Conservation (phyloP, 1,140 invertebrate genomes). For the Tetragnatha versicolor region DNA sequence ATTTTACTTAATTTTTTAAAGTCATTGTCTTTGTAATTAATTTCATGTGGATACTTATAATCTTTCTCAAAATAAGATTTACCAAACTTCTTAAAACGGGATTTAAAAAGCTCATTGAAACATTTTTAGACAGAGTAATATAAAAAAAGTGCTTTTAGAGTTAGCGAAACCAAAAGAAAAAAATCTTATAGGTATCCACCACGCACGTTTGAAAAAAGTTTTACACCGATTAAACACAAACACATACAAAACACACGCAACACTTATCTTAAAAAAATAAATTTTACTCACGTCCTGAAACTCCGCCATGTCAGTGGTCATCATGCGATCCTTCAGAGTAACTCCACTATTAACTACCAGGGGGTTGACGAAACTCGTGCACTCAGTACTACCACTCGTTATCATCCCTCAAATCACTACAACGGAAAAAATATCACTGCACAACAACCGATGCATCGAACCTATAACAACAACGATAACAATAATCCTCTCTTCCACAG, state of each 20-base stretch:
- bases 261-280: neutral
- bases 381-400: constrained; percentile 29
- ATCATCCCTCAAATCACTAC: constrained; percentile 18
- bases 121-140: too few species aligned
- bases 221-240: too few species aligned
- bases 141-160: too few species aligned
- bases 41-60: neutral
- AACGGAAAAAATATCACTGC: too few species aligned
- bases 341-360: constrained; percentile 45
- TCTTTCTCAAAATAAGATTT: neutral
- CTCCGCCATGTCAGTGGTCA: constrained; percentile 49
- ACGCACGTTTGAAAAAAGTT: too few species aligned
- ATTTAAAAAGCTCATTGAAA: neutral
- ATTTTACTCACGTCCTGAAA: constrained; percentile 44
- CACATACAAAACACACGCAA: too few species aligned
- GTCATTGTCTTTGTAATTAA: neutral
- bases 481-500: constrained; percentile 15
- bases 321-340: constrained; percentile 29
- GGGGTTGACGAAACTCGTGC: constrained; percentile 16
- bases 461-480: neutral
- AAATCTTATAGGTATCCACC: too few species aligned
- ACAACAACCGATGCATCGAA: too few species aligned
- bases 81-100: neutral
- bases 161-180: too few species aligned
- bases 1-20: neutral